Conservation (phyloP, 1,140 invertebrate genomes). For the Rhopalosiphum padi region DNA sequence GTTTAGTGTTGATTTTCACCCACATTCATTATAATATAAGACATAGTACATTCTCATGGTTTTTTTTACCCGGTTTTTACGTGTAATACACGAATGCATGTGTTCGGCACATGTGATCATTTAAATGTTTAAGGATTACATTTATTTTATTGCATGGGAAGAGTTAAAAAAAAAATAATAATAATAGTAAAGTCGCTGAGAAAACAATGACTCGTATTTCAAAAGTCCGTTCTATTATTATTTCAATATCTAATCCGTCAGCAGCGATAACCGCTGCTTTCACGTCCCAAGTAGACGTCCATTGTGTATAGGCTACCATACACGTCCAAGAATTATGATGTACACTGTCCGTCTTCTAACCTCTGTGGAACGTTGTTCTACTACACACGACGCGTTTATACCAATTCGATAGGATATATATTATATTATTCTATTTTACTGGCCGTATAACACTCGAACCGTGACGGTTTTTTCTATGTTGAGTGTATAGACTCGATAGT, state of each 20-base stretch:
- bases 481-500: constrained; percentile 23
- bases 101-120: constrained; percentile 45
- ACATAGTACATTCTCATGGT: neutral
- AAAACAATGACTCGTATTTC: constrained; percentile 54
- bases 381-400: constrained; percentile 52
- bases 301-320: constrained; percentile 46
- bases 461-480: constrained; percentile 35
- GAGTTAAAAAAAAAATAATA: constrained; percentile 33
- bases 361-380: constrained; percentile 33
- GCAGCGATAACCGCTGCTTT: constrained; percentile 45
- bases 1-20: neutral
- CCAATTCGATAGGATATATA: constrained; percentile 42
- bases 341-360: constrained; percentile 54
- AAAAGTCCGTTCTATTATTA: constrained; percentile 49
- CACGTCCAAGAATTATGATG: constrained; percentile 55
- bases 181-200: constrained; percentile 41
- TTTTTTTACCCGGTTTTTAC: neutral
- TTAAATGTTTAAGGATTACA: constrained; percentile 21
- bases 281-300: constrained; percentile 42
- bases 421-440: constrained; percentile 45
- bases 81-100: constrained; percentile 13
- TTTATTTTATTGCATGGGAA: constrained; percentile 41
- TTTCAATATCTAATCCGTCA: constrained; percentile 56
- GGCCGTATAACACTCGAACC: constrained; percentile 54
- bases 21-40: neutral